These are phyloP conservation scores for Parthenolecanium corni DNA, from an alignment of 2,888 invertebrate species.

Conservation along the genomic window DNA sequence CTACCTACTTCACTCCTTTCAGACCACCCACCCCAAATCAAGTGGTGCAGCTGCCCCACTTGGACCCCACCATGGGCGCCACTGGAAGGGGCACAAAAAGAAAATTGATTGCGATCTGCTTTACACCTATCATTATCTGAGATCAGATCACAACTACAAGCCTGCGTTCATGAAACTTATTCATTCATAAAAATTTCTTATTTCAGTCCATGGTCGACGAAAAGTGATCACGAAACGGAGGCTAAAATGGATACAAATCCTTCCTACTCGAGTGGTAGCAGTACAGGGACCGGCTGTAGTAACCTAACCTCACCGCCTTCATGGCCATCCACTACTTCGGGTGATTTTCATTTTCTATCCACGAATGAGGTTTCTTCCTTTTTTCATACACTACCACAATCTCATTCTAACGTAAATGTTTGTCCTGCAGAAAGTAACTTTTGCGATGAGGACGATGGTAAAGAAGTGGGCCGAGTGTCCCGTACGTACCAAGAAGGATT, in stretches of 20 bases:
- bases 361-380: neutral
- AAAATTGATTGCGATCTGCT: no score
- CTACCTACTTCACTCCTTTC: no score
- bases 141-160: no score
- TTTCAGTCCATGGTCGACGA: neutral
- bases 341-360: neutral
- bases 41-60: no score
- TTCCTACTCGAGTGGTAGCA: neutral
- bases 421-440: conserved; percentile 5
- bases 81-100: no score
- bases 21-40: no score
- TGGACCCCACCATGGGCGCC: no score
- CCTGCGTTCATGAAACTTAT: no score
- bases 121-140: no score
- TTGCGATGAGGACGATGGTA: conserved; percentile 8
- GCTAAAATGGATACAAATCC: conserved; percentile 3
- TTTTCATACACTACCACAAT: neutral
- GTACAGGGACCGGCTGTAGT: conserved; percentile 3
- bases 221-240: neutral
- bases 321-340: conserved; percentile 16
- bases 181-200: no score
- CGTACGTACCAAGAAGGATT: neutral
- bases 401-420: neutral
- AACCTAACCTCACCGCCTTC: conserved; percentile 4
- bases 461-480: neutral